phyloP scores from a whole-genome alignment of 2,797 vertebrate genomes.

The Zenarchopterus dispar region DNA sequence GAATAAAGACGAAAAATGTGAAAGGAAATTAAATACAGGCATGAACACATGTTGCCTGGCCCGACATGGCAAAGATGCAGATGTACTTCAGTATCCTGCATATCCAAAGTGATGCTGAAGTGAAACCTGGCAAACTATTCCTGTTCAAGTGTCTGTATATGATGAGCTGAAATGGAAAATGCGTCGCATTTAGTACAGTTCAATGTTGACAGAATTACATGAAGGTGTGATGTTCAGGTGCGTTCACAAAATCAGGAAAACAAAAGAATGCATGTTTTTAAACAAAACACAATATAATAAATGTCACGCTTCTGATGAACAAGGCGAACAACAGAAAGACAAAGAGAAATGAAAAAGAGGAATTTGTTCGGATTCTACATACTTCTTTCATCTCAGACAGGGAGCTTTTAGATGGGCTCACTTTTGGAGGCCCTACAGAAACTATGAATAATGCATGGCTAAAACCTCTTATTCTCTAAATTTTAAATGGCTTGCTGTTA shows the following conservation, averaged over 20 bases:
- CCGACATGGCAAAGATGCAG: not conserved
- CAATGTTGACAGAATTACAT: slow-evolving; percentile 5
- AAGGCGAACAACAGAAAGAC: not conserved
- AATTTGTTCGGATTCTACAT: slow-evolving; percentile 26
- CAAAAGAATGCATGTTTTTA: not conserved
- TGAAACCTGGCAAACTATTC: not conserved
- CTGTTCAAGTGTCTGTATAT: too few relatives aligned
- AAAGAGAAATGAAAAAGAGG: slow-evolving; percentile 12
- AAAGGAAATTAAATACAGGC: too few relatives aligned
- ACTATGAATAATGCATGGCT: slow-evolving; percentile 71
- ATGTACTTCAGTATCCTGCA: not conserved
- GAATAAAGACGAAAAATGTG: too few relatives aligned
- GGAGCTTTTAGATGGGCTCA: slow-evolving; percentile 35
- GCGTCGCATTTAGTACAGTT: not conserved
- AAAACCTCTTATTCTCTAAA: slow-evolving; percentile 81
- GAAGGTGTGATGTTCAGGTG: too few relatives aligned
- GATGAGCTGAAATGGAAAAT: too few relatives aligned
- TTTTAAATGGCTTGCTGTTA: slow-evolving; percentile 76
- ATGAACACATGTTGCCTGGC: not conserved
- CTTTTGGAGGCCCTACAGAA: slow-evolving; percentile 62
- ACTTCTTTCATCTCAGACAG: slow-evolving; percentile 28
- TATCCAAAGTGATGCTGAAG: not conserved
- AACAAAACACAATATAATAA: not conserved
- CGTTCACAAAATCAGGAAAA: not conserved
- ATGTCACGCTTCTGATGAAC: slow-evolving; percentile 18